Base-by-base conservation (phyloP, 2,113 vertebrate species). In the Gobius niger region DNA sequence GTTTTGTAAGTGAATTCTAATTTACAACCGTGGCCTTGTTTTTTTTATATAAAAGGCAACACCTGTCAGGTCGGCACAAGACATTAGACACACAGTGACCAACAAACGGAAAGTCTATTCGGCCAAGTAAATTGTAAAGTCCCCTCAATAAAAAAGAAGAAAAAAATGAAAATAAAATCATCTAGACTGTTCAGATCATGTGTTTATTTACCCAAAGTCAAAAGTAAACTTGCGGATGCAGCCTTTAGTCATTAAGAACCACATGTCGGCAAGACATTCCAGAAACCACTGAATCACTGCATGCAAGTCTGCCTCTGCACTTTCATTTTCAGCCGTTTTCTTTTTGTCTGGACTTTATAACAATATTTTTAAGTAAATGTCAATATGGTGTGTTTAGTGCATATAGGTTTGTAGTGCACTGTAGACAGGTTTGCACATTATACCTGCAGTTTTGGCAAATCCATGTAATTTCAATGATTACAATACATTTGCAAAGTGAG, bases 191-290 rank as follows among this genome's bases (percentile, higher is more conserved):
- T 60, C 40, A 42, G 34, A 60, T 60, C 57, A 60, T 60, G 40
- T 44, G 57, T 44, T 60, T 60, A 60, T n/a, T 42, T 60, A 42
- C 57, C 40, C 34, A n/a, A 60, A 60, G 57, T 60, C 57, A 60
- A 60, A 60, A 42, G 40, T 60, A 42, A 60, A 60, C 57, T 60
- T 16, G 40, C 42, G 57, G 57, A 60, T 42, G 57, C 57, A 60
- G 57, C 57, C 57, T 60, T 60, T 60, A 60, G 57, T 60, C 57
- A 60, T 60, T 60, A 60, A 42, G 57, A 42, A 42, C 57, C 57
- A 60, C 57, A 60, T 60, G 57, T 60, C 57, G 8, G 57, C 57
- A 16, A 60, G 12, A 15, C 57, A 60, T 41, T 60, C 57, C 57
- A 60, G 40, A 44, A 44, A 60, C 40, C 57, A n/a, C 13, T 4